A percentile compares a stretch with the other conserved stretches of the same genome.
Evolutionary conservation across 2,797 vertebrate species (phyloP).

Genomic region (Champsocephalus esox): DNA sequence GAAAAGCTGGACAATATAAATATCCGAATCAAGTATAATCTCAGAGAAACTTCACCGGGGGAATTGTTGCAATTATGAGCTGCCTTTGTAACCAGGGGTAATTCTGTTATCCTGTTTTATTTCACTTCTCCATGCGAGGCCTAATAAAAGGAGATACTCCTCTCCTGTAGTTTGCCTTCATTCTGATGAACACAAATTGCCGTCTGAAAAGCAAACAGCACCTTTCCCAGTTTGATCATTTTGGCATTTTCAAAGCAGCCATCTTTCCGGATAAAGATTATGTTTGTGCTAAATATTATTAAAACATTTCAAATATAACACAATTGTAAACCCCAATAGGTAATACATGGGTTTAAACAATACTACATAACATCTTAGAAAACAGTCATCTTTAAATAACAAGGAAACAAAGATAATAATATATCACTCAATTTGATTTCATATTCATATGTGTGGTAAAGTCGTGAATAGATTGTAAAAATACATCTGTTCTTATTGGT

Average conservation of each 20-base stretch:
- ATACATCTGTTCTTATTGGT: neutral
- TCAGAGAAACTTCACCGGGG: conserved; percentile 45
- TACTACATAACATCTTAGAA: neutral
- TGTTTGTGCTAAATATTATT: neutral
- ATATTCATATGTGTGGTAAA: neutral
- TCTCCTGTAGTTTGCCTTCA: neutral
- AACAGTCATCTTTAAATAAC: neutral
- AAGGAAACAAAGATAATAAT: conserved; percentile 4
- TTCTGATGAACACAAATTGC: neutral
- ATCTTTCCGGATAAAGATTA: neutral
- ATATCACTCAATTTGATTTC: neutral
- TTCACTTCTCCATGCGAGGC: neutral
- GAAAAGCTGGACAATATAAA: conserved; percentile 40
- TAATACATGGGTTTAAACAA: neutral
- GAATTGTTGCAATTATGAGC: conserved; percentile 42
- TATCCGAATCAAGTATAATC: conserved; percentile 64
- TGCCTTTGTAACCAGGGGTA: conserved; percentile 18
- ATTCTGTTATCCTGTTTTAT: conserved; percentile 1
- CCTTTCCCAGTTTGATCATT: neutral
- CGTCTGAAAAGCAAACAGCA: neutral
- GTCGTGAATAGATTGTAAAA: neutral
- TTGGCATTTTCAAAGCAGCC: neutral
- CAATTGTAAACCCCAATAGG: neutral
- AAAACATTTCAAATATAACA: neutral
- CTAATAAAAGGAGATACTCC: neutral